These are phyloP conservation scores for Melieria omissa DNA, from an alignment of 2,888 invertebrate genomes.

Conservation along the genomic window DNA sequence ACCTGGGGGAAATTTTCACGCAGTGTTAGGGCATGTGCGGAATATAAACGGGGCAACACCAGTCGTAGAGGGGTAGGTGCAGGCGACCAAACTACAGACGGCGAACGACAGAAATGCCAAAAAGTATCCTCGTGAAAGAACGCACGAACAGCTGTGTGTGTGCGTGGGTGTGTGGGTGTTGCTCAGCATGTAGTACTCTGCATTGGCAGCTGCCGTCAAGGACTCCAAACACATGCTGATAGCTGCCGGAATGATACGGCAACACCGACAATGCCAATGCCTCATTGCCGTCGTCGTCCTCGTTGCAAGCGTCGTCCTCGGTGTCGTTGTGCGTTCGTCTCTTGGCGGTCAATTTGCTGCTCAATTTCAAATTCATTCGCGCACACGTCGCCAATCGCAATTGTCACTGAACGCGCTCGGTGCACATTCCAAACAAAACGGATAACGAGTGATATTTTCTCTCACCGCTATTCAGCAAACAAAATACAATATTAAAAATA, in stretches of 20 bases:
- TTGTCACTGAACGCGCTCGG: slow-evolving; percentile 21
- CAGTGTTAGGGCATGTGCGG: too few species aligned
- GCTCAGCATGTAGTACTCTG: not conserved
- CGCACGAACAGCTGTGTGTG: not conserved
- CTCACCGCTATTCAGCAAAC: too few species aligned
- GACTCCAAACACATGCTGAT: too few species aligned
- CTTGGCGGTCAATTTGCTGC: slow-evolving; percentile 28
- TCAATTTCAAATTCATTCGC: slow-evolving; percentile 38
- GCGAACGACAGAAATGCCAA: too few species aligned
- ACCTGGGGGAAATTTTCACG: too few species aligned
- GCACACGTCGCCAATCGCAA: slow-evolving; percentile 31
- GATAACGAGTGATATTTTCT: too few species aligned
- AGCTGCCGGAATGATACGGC: too few species aligned
- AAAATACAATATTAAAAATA: too few species aligned
- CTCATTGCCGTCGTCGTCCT: slow-evolving; percentile 7
- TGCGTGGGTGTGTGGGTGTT: slow-evolving; percentile 7
- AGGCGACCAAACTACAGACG: too few species aligned
- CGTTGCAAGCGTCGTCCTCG: not conserved
- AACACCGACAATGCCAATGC: not conserved
- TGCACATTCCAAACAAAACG: not conserved
- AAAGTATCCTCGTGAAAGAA: not conserved
- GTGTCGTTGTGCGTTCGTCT: slow-evolving; percentile 1
- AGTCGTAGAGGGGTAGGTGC: too few species aligned
- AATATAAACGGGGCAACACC: too few species aligned
- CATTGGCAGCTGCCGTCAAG: not conserved